Evolutionary conservation across 2,797 vertebrate species (phyloP).

Genomic region (Aldrovandia affinis): DNA sequence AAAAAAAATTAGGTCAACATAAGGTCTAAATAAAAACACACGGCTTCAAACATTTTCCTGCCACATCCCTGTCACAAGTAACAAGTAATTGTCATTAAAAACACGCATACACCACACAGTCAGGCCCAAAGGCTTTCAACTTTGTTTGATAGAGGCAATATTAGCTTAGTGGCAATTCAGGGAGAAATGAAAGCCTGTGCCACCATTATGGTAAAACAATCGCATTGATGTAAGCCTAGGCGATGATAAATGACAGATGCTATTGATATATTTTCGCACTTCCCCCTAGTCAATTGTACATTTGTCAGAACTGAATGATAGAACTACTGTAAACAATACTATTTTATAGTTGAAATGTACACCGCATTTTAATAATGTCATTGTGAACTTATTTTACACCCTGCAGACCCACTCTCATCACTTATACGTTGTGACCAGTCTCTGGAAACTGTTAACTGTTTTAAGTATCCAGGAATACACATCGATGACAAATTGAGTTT

Average conservation of each 20-base stretch:
- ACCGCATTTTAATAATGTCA: too few relatives aligned
- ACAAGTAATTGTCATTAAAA: slow-evolving; percentile 18
- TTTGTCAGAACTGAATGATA: too few relatives aligned
- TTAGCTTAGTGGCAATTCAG: background rate
- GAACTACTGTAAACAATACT: too few relatives aligned
- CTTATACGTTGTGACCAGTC: too few relatives aligned
- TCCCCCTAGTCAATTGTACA: background rate
- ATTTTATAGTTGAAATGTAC: too few relatives aligned
- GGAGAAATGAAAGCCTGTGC: background rate
- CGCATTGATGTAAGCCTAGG: background rate
- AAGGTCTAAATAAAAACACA: background rate
- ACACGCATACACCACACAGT: background rate
- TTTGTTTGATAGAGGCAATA: background rate
- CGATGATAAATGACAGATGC: background rate
- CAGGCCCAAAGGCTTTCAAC: background rate
- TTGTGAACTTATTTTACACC: too few relatives aligned
- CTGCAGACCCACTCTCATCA: too few relatives aligned
- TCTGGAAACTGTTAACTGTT: too few relatives aligned
- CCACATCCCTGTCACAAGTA: slow-evolving; percentile 12
- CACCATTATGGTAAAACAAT: background rate
- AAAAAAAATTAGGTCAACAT: background rate
- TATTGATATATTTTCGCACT: background rate
- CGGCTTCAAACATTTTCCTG: background rate
- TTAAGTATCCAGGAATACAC: too few relatives aligned
- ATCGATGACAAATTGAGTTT: too few relatives aligned